phyloP scores from a whole-genome alignment of 2,888 invertebrate species.

The Conops quadrifasciatus region DNA sequence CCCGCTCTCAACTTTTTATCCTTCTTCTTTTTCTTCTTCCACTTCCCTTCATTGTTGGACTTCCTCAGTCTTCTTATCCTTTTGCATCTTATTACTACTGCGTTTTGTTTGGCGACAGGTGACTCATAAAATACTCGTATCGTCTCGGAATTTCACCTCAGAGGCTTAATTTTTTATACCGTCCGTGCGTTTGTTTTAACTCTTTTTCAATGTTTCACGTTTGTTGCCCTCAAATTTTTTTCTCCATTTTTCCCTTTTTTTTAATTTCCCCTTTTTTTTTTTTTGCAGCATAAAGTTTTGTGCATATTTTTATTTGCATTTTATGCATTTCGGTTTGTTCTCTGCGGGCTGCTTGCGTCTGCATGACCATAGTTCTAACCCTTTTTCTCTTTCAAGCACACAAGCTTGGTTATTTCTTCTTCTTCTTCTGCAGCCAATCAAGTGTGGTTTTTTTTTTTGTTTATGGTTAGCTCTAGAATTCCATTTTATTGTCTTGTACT shows the following conservation, averaged over 20 bases:
- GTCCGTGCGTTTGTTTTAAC: neutral
- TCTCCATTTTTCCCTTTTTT: neutral
- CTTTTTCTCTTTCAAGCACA: neutral
- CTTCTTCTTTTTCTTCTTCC: neutral
- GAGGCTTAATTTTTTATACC: slow-evolving; percentile 48
- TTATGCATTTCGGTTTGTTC: neutral
- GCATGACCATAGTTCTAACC: neutral
- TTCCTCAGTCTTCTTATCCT: neutral
- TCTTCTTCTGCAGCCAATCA: neutral
- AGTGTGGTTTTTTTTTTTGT: neutral
- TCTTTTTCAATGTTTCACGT: too few species aligned
- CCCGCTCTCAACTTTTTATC: neutral
- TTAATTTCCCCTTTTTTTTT: neutral
- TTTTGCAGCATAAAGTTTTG: neutral
- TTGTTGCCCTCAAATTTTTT: neutral
- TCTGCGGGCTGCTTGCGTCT: neutral
- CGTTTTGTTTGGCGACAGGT: slow-evolving; percentile 53
- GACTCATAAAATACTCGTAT: slow-evolving; percentile 58
- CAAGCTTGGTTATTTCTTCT: neutral
- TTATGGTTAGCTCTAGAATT: neutral
- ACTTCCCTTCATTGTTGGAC: neutral
- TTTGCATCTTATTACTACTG: neutral
- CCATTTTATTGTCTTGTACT: slow-evolving; percentile 7
- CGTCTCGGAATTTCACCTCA: slow-evolving; percentile 54
- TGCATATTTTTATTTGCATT: slow-evolving; percentile 7